Evolutionary conservation across 2,797 vertebrate genomes (phyloP).

Genomic region (Dermochelys coriacea): DNA sequence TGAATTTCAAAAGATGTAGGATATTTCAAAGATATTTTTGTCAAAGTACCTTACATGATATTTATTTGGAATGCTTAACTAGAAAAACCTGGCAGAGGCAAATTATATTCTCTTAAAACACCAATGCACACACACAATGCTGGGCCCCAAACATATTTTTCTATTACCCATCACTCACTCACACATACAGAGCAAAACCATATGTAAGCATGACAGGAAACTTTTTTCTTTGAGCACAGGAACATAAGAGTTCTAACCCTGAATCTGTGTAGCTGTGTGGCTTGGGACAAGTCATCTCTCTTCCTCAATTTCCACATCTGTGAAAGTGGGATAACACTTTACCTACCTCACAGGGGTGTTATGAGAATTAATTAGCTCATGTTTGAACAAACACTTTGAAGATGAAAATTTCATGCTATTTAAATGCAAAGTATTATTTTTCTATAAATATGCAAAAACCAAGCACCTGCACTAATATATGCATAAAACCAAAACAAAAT

Average conservation of each 20-base stretch:
- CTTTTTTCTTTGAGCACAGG: not conserved
- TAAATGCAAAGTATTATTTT: not conserved
- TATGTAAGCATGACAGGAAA: not conserved
- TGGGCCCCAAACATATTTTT: not conserved
- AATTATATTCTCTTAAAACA: not conserved
- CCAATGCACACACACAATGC: not conserved
- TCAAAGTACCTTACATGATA: not conserved
- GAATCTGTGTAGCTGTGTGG: not conserved
- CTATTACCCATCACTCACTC: not conserved
- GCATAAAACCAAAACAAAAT: not conserved
- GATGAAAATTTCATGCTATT: conserved; percentile 25
- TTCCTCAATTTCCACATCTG: not conserved
- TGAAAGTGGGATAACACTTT: conserved; percentile 7
- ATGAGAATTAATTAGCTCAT: not conserved
- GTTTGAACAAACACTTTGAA: not conserved
- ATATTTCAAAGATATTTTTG: not conserved
- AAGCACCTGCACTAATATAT: not conserved
- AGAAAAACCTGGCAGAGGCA: not conserved
- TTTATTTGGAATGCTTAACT: not conserved
- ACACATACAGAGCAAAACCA: not conserved
- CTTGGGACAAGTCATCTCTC: not conserved
- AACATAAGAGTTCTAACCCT: not conserved
- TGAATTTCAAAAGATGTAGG: not conserved
- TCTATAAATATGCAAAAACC: not conserved
- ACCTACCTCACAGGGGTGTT: not conserved